Conservation (phyloP, 2,113 vertebrate genomes). For the Poicephalus meyeri region DNA sequence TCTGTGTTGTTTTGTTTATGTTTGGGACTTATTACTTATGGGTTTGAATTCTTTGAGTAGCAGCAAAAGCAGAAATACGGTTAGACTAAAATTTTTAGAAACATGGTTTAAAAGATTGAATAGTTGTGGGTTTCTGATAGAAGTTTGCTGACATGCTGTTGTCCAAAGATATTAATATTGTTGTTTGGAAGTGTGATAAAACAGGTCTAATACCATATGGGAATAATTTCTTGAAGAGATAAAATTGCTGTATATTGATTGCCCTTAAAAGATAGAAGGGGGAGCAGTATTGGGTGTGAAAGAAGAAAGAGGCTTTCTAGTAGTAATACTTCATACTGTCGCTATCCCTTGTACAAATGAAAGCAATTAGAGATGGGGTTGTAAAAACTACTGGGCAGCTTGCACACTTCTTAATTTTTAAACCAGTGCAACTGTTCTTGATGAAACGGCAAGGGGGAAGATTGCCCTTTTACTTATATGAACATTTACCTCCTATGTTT, state of each 20-base stretch:
- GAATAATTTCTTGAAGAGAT: neutral
- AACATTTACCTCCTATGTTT: neutral
- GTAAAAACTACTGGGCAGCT: neutral
- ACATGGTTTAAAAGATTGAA: neutral
- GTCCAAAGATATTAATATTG: neutral
- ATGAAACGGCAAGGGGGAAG: neutral
- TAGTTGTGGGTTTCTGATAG: neutral
- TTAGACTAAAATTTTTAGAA: neutral
- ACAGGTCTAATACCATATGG: neutral
- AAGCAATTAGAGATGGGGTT: neutral
- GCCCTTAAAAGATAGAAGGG: neutral
- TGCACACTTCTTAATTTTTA: neutral
- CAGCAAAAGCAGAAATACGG: neutral
- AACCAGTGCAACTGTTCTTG: neutral
- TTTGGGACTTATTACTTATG: neutral
- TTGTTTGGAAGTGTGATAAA: neutral
- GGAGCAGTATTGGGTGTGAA: neutral
- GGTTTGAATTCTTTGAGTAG: neutral
- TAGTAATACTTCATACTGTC: neutral
- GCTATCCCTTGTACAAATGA: neutral
- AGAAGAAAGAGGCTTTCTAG: neutral
- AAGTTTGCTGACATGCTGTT: neutral
- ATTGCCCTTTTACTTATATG: neutral
- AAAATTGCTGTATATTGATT: neutral
- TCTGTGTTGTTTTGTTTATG: constrained; percentile 67